phyloP scores from a whole-genome alignment of 2,888 invertebrate species.

The Priocnemis perturbator region DNA sequence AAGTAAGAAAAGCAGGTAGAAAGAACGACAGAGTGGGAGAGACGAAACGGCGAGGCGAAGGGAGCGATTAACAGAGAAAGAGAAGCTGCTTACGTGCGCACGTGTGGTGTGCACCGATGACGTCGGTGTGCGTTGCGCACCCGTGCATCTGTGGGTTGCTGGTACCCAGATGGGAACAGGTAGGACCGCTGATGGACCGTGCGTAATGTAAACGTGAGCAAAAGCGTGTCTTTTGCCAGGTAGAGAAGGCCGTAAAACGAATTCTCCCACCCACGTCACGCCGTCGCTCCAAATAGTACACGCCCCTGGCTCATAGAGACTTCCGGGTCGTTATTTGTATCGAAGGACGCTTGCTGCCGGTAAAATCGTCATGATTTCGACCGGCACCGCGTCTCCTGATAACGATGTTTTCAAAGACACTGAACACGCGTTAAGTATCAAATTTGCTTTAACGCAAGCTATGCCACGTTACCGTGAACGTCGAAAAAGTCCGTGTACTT shows the following conservation, averaged over 20 bases:
- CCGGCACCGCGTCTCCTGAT: too few species aligned
- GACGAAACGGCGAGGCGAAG: conserved; percentile 24
- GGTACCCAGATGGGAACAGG: conserved; percentile 41
- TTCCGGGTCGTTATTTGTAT: conserved; percentile 6
- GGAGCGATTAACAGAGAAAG: conserved; percentile 39
- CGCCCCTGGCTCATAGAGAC: conserved; percentile 39
- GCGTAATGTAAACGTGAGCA: conserved; percentile 32
- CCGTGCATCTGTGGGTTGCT: conserved; percentile 29
- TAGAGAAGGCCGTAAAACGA: conserved; percentile 29
- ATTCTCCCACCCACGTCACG: conserved; percentile 22
- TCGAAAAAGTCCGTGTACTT: too few species aligned
- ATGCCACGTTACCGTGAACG: too few species aligned
- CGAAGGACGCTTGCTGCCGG: too few species aligned
- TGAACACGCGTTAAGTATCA: too few species aligned
- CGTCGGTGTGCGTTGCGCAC: conserved; percentile 12
- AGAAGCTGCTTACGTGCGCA: conserved; percentile 19
- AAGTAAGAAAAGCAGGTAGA: conserved; percentile 18
- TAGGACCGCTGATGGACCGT: conserved; percentile 41
- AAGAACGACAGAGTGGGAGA: conserved; percentile 33
- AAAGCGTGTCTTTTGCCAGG: conserved; percentile 26
- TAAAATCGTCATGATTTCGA: too few species aligned
- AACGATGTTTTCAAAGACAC: too few species aligned
- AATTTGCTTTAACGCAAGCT: too few species aligned
- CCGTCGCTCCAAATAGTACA: conserved; percentile 23
- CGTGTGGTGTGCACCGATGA: conserved; percentile 8